These are phyloP conservation scores for Aphis craccivora DNA, from an alignment of 1,140 invertebrate species.

Conservation along the genomic window DNA sequence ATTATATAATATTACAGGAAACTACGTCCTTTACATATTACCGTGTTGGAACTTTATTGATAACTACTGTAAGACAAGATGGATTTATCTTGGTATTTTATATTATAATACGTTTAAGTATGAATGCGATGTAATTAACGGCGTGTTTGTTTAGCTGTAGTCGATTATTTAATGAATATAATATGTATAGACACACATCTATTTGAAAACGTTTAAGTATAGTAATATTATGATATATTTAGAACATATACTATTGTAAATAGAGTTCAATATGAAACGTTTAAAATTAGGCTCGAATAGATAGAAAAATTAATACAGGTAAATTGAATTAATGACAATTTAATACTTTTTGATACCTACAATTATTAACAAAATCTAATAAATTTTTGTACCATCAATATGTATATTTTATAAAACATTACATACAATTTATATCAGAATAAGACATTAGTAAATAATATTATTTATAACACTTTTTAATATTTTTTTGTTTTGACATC, in stretches of 20 bases:
- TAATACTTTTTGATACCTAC: background rate
- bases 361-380: background rate
- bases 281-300: background rate
- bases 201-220: too few species aligned
- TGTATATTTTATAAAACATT: background rate
- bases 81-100: background rate
- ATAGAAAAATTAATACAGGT: background rate
- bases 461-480: background rate
- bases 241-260: too few species aligned
- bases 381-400: background rate
- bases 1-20: background rate
- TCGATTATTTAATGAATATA: too few species aligned
- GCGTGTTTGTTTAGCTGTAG: background rate
- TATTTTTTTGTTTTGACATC: background rate
- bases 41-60: background rate
- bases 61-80: background rate
- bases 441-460: background rate
- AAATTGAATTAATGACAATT: background rate
- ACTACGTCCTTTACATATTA: background rate
- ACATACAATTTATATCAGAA: background rate
- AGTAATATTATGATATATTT: too few species aligned
- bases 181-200: too few species aligned
- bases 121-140: background rate
- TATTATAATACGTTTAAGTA: background rate
- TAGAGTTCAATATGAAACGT: too few species aligned